Evolutionary conservation across 1,140 invertebrate genomes (phyloP), one percentile per base, ranked within the genome.

Genomic region (Hylaeus volcanicus): DNA sequence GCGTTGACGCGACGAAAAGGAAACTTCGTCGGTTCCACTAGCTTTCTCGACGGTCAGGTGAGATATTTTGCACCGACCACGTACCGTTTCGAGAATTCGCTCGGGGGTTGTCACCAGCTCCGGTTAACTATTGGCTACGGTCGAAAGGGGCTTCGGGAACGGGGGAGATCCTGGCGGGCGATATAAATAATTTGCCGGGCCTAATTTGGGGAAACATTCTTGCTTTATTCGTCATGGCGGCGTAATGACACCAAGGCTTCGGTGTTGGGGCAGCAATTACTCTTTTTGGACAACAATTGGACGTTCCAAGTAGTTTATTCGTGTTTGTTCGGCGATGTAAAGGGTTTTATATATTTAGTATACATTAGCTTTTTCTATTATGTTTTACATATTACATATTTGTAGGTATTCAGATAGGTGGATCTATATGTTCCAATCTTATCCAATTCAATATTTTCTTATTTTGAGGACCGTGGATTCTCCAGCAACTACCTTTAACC

Each of bases 1-100:
- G 78, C 85, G 90, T 90, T 90, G 90, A 92, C 90, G 90, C 89
- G 82, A 87, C 82, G 70, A 78, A 85, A 80, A 89, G 85, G 86
- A 87, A 88, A 86, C 84, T 83, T 84, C 87, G 87, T 83, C 81
- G 82, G 81, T 86, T 86, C 56, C 61, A 60, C 74, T 74, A 75
- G 83, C 81, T 88, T 86, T 85, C 82, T 78, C 74, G 55, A 68
- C 66, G 61, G 56, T 26, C 85, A 79, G 81, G 85, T 82, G 88
- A 89, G 82, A 88, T 79, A 83, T 88, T 84, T 89, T 75, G 84
- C 84, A 84, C 70, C 58, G 69, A 26, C 8, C 69, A n/a, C 37
- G 51, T 69, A 61, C 79, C 64, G 14, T 15, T 76, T 61, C 55
- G 63, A 45, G 41, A 48, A 70, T 43, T 15, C 58, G n/a, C 26